A percentile compares a stretch with the other conserved stretches of the same genome.
Conservation (phyloP, 2,888 invertebrate genomes). For the Chloroclystis v-ata region DNA sequence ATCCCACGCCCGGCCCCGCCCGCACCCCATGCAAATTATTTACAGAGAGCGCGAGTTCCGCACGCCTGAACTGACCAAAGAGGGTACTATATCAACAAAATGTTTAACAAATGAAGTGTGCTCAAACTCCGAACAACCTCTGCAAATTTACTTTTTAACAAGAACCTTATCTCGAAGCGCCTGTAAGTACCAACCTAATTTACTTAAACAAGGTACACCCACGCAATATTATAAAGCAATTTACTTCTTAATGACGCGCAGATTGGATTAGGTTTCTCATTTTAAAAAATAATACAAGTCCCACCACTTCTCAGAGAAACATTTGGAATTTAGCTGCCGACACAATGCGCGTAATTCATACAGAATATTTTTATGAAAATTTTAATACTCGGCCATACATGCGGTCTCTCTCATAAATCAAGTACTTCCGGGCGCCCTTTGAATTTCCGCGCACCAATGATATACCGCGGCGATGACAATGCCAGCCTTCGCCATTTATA, state of each 20-base stretch:
- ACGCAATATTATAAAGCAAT: constrained; percentile 20
- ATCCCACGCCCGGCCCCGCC: constrained; percentile 29
- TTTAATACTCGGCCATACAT: constrained; percentile 66
- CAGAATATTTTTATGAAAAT: constrained; percentile 69
- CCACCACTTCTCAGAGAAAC: constrained; percentile 26
- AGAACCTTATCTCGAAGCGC: constrained; percentile 10
- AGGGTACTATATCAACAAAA: constrained; percentile 40
- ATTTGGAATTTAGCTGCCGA: constrained; percentile 33
- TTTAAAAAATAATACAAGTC: neutral
- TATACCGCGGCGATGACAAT: constrained; percentile 67
- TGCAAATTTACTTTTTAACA: constrained; percentile 28
- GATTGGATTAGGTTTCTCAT: constrained; percentile 29
- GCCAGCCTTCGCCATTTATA: constrained; percentile 59
- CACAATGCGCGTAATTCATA: constrained; percentile 51
- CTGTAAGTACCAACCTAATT: constrained; percentile 8
- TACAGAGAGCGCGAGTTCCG: constrained; percentile 56
- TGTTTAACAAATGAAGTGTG: constrained; percentile 39
- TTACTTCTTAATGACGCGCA: constrained; percentile 10
- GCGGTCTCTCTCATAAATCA: constrained; percentile 67
- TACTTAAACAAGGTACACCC: constrained; percentile 9
- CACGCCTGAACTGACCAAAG: constrained; percentile 52
- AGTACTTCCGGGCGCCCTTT: constrained; percentile 69
- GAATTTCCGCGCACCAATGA: constrained; percentile 65
- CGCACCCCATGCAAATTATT: constrained; percentile 58
- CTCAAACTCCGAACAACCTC: constrained; percentile 27